phyloP scores from a whole-genome alignment of 2,888 invertebrate species.

The Ecliptopera silaceata region DNA sequence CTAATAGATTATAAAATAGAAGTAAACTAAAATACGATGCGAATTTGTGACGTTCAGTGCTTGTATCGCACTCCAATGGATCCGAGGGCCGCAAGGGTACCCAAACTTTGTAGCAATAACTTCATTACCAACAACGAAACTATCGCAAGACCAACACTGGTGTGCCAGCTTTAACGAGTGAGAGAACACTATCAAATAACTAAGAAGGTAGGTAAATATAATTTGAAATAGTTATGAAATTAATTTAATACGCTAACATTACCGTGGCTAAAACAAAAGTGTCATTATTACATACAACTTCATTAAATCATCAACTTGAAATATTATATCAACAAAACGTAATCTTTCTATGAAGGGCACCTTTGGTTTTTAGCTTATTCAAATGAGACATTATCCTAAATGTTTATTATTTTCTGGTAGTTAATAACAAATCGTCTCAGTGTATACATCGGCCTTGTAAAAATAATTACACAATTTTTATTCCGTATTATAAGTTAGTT shows the following conservation, averaged over 20 bases:
- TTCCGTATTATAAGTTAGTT: slow-evolving; percentile 73
- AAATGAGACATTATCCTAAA: slow-evolving; percentile 82
- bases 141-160: slow-evolving; percentile 78
- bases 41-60: slow-evolving; percentile 55
- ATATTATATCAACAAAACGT: slow-evolving; percentile 82
- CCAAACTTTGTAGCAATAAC: slow-evolving; percentile 61
- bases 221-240: slow-evolving; percentile 81
- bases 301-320: slow-evolving; percentile 81
- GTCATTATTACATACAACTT: slow-evolving; percentile 79
- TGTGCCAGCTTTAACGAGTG: slow-evolving; percentile 83
- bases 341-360: slow-evolving; percentile 88
- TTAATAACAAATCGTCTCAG: slow-evolving; percentile 77
- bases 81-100: slow-evolving; percentile 28
- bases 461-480: slow-evolving; percentile 71
- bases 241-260: slow-evolving; percentile 78
- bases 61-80: slow-evolving; percentile 31
- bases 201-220: slow-evolving; percentile 82
- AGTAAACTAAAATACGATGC: slow-evolving; percentile 41
- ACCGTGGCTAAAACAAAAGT: slow-evolving; percentile 80
- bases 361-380: slow-evolving; percentile 92
- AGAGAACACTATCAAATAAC: slow-evolving; percentile 78
- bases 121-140: slow-evolving; percentile 67
- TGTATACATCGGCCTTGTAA: slow-evolving; percentile 75
- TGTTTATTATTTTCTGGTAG: slow-evolving; percentile 77
- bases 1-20: slow-evolving; percentile 46